These are phyloP conservation scores for Trichonephila inaurata DNA, from an alignment of 1,140 invertebrate species.

Conservation along the genomic window DNA sequence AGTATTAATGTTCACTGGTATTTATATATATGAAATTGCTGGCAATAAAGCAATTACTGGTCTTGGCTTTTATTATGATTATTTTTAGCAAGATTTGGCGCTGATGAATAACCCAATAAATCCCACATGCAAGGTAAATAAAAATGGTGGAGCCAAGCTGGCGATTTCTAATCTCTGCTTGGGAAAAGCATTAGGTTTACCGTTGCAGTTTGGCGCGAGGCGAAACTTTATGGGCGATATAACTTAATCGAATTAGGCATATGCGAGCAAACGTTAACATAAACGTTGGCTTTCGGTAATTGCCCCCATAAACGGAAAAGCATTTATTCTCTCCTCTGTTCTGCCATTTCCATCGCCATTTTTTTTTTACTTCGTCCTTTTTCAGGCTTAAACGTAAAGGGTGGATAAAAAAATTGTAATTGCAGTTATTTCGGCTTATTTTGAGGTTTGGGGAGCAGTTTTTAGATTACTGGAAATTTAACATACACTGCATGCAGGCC, in stretches of 20 bases:
- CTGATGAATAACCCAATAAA: conserved; percentile 72
- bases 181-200: conserved; percentile 47
- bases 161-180: conserved; percentile 63
- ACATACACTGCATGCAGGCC: not conserved
- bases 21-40: not conserved
- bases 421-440: conserved; percentile 33
- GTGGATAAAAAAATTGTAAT: conserved; percentile 36
- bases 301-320: conserved; percentile 56
- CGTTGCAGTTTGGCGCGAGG: not conserved
- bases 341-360: not conserved
- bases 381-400: conserved; percentile 7
- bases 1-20: not conserved
- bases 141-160: conserved; percentile 53
- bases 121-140: conserved; percentile 41
- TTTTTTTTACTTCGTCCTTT: not conserved
- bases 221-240: conserved; percentile 73
- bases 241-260: conserved; percentile 75
- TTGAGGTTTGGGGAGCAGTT: not conserved
- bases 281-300: conserved; percentile 69
- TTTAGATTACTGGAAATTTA: conserved; percentile 16
- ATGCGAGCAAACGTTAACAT: conserved; percentile 73
- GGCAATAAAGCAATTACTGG: conserved; percentile 64
- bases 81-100: conserved; percentile 63
- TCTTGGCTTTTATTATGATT: conserved; percentile 51
- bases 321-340: conserved; percentile 60